Base-by-base conservation (phyloP, 2,888 invertebrate genomes). In the Sympetrum striolatum region DNA sequence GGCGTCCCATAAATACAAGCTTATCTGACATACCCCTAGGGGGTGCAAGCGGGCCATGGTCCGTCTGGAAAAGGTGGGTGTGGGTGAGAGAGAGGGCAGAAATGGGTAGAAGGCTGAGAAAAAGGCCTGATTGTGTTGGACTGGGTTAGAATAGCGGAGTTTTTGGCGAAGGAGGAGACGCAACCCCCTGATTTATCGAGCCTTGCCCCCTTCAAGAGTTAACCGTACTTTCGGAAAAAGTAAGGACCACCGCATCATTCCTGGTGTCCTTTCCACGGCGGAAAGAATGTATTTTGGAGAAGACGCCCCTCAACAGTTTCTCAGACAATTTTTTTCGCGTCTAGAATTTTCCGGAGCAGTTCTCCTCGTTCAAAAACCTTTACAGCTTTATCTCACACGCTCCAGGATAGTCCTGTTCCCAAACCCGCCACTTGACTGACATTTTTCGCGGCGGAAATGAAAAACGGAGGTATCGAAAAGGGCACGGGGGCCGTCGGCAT, bases 1-100 rank as follows among this genome's bases (percentile, higher is more conserved):
- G 15, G 35, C 58, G 25, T 37, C 86, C 86, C 86, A 86, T 86
- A 86, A 86, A 86, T 86, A 86, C 64, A 37, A 35, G 86, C 86
- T 86, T 86, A 86, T 86, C 86, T 58, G 86, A 86, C 86, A 37
- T 64, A 86, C 64, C 60, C 60, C 81, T 48, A 82, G 81, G 81
- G 81, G 64, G 64, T 64, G 64, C 64, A 22, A 73, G 53, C 14
- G 73, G 25, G 31, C 31, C 5, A 22, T 31, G 73, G 73, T 73
- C 31, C 22, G 48, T 53, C 82, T 82, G 35, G 18, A 53, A 53
- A 31, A 18, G 48, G 44, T 14, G 81, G 81, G 81, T 14, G 44
- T 12, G 44, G 35, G 35, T 18, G 35, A 10, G 18, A 35, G 25
- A 18, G 18, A 35, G 22, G 81, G 31, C 14, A 44, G 53, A 53